Base-by-base conservation (phyloP, 1,140 invertebrate species). In the Megalopta genalis region DNA sequence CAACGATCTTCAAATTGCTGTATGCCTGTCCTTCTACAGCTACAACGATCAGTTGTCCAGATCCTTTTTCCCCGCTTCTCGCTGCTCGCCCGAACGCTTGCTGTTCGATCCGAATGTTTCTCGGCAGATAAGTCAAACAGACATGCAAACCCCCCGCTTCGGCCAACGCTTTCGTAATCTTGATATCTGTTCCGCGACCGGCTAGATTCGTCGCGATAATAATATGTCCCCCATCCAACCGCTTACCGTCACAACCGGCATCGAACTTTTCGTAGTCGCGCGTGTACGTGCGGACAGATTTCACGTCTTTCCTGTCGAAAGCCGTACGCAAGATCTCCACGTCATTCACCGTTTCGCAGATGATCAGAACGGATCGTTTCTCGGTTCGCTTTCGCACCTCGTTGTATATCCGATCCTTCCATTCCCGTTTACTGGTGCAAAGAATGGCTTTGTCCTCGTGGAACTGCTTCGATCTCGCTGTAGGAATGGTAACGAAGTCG, bases 131-230 rank as follows among this genome's bases (percentile, higher is more conserved):
- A 16, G 89, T 85, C 1, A 92, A 69, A 74, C 85, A 86, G 2
- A 93, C 91, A 75, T 93, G 92, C 6, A 93, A 74, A 9, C 92
- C 92, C 59, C 91, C 92, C 25, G 70, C 77, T 12, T 73, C 46
- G 32, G 84, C 80, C 32, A 93, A 71, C 9, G 84, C 81, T 16
- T 80, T 3, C 12, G 84, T 86, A 3, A 89, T 83, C 69, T 91
- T 90, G 25, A 93, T 91, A 63, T 93, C 91, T 1, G 92, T 92
- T 5, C 92, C 92, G 54, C 92, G 82, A 67, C 92, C 92, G 16
- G 92, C 90, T 21, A 93, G 77, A 68, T 93, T 93, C n/a, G 92
- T 93, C 27, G 92, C 90, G 21, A 93, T 85, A n/a, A 93, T 90
- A 12, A 92, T 66, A 7, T 66, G 64, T 12, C 64, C 64, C 42